Evolutionary conservation across 1,140 invertebrate species (phyloP).

Genomic region (Papilio dardanus): DNA sequence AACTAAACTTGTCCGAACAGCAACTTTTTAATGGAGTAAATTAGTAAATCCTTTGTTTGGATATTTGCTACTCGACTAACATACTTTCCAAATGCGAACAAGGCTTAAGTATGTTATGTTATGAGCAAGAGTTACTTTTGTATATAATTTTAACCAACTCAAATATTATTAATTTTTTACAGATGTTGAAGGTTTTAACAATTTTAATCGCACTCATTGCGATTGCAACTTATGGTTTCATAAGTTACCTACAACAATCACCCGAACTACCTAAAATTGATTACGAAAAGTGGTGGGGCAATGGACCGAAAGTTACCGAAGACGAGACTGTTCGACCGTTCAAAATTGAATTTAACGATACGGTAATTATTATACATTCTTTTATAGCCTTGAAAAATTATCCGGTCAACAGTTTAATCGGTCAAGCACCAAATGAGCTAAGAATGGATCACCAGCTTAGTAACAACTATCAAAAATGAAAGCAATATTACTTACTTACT

Average conservation of each 20-base stretch:
- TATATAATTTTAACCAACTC: background rate
- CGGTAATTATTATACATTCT: constrained; percentile 59
- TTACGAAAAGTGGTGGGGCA: constrained; percentile 81
- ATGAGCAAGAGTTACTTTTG: too few species aligned
- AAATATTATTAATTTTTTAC: constrained; percentile 43
- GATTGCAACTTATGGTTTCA: constrained; percentile 44
- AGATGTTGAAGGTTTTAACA: constrained; percentile 56
- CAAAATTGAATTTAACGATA: constrained; percentile 78
- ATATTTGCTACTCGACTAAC: too few species aligned
- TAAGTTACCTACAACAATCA: constrained; percentile 45
- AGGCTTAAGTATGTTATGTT: too few species aligned
- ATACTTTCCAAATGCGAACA: too few species aligned
- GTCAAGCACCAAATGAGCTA: too few species aligned
- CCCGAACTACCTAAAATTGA: constrained; percentile 67
- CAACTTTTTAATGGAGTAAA: too few species aligned
- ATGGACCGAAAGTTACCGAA: constrained; percentile 50
- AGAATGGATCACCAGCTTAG: too few species aligned
- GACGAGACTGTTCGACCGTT: constrained; percentile 79
- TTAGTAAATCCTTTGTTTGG: too few species aligned
- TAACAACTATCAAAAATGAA: too few species aligned
- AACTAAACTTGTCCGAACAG: too few species aligned
- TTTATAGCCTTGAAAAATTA: background rate
- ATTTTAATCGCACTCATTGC: constrained; percentile 44
- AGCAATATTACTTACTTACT: too few species aligned
- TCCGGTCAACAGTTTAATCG: too few species aligned